Percentiles rank a stretch among this genome's conserved stretches.
These are phyloP conservation scores for Nesometra sesokonis DNA, from an alignment of 35 echinoderm and acorn worm species.

Conservation along the genomic window DNA sequence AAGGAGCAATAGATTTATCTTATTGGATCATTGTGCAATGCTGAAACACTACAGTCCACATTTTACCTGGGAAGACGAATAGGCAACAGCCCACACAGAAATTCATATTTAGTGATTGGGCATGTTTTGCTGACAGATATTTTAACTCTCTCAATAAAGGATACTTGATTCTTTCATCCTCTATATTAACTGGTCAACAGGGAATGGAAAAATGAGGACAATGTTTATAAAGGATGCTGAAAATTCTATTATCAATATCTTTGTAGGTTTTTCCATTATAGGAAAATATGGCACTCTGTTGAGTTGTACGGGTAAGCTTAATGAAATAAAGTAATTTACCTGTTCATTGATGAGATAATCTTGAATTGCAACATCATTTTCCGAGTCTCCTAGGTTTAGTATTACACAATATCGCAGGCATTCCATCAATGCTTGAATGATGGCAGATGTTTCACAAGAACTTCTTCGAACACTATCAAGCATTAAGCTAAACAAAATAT, in stretches of 20 bases:
- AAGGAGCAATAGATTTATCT: too few relatives aligned
- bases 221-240: not conserved
- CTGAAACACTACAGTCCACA: too few relatives aligned
- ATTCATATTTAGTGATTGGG: too few relatives aligned
- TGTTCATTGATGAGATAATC: constrained; percentile 42
- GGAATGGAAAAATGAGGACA: not conserved
- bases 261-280: not conserved
- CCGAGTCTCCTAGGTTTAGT: constrained; percentile 12
- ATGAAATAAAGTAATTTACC: constrained; percentile 33
- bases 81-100: too few relatives aligned
- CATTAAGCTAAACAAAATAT: constrained; percentile 24
- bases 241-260: not conserved
- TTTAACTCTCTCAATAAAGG: too few relatives aligned
- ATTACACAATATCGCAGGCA: constrained; percentile 59
- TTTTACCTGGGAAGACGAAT: too few relatives aligned
- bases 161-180: too few relatives aligned
- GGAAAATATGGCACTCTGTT: not conserved
- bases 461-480: not conserved
- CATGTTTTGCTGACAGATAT: too few relatives aligned
- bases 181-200: not conserved
- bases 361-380: constrained; percentile 12
- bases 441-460: constrained; percentile 43
- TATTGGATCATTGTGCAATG: too few relatives aligned
- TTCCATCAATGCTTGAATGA: constrained; percentile 79
- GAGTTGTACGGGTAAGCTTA: too few relatives aligned